These are phyloP conservation scores for Sycophaga agraensis DNA, from an alignment of 1,140 invertebrate genomes.

Conservation along the genomic window DNA sequence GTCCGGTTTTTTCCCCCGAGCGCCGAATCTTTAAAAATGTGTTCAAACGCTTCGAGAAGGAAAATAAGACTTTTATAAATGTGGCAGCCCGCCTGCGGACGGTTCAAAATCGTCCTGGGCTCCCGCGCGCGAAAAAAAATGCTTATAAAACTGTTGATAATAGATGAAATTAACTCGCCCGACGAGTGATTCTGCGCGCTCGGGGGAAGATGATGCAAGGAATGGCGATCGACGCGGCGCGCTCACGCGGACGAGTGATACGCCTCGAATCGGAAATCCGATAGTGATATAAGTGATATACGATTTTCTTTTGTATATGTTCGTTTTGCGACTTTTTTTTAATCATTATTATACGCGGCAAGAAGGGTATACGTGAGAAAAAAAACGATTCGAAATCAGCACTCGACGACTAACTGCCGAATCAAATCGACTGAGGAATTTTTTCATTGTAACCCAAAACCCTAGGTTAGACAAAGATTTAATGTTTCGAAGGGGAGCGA, in stretches of 20 bases:
- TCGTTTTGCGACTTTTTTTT: slow-evolving; percentile 11
- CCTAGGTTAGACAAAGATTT: slow-evolving; percentile 13
- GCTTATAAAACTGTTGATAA: background rate
- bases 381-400: slow-evolving; percentile 21
- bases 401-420: slow-evolving; percentile 28
- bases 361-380: slow-evolving; percentile 40
- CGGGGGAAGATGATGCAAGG: background rate
- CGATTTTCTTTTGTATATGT: slow-evolving; percentile 21
- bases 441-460: slow-evolving; percentile 21
- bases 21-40: no score
- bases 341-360: slow-evolving; percentile 36
- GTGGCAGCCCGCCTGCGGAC: no score
- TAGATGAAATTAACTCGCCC: background rate
- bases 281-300: slow-evolving; percentile 30
- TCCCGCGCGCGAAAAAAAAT: no score
- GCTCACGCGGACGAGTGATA: background rate
- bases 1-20: no score
- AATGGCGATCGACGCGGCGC: background rate
- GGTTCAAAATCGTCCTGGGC: no score
- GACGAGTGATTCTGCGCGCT: slow-evolving; percentile 1
- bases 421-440: slow-evolving; percentile 36
- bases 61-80: no score
- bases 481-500: background rate
- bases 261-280: slow-evolving; percentile 20
- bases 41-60: no score